These are phyloP conservation scores for Teleogryllus occipitalis DNA, from an alignment of 1,140 invertebrate genomes.

Conservation along the genomic window DNA sequence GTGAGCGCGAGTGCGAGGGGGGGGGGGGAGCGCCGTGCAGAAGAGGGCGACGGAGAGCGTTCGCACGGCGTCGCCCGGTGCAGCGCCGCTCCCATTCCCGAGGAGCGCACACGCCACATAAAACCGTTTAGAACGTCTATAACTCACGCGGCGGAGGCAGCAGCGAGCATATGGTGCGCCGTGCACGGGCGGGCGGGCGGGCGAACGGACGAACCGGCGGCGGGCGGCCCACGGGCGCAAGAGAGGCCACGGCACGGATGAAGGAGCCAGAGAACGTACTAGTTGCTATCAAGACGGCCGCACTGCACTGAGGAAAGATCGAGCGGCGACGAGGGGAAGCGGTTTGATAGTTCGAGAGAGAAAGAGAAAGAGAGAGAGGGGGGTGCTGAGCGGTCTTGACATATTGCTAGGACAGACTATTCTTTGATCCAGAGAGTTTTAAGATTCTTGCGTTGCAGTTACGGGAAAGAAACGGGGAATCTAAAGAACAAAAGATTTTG, in stretches of 20 bases:
- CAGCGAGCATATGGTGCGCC: background rate
- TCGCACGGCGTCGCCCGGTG: background rate
- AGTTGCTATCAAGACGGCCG: background rate
- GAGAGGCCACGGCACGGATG: background rate
- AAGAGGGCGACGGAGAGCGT: background rate
- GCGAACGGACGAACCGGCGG: no score
- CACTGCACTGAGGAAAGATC: no score
- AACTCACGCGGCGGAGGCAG: background rate
- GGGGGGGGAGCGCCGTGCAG: background rate
- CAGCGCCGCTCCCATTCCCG: background rate
- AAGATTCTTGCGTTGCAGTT: no score
- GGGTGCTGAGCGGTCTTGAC: no score
- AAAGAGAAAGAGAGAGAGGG: no score
- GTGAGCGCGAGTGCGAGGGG: background rate
- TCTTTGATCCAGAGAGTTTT: no score
- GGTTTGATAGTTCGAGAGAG: no score
- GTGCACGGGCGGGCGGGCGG: background rate
- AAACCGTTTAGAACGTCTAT: conserved; percentile 4
- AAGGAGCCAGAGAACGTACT: background rate
- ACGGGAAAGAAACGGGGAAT: no score
- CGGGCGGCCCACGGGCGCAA: background rate
- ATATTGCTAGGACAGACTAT: no score
- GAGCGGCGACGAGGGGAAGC: no score
- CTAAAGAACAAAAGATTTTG: no score
- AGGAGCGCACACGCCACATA: background rate